Evolutionary conservation across 2,113 vertebrate genomes (phyloP), one percentile per base, ranked within the genome.

Genomic region (Lutjanus erythropterus): DNA sequence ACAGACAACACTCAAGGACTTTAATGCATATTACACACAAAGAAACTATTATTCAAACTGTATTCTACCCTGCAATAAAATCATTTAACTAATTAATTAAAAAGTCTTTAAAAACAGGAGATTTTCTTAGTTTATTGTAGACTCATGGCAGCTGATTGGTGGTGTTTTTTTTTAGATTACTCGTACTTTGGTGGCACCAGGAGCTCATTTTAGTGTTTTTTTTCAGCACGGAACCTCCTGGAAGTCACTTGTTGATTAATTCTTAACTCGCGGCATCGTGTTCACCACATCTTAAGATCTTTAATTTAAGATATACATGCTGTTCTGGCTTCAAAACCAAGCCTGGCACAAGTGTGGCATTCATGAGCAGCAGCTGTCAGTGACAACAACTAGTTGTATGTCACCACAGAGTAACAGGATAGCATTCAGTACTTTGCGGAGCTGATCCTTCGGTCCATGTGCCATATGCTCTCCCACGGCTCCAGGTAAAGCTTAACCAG

Each of bases 301-400:
- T 80, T 72, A 75, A 72, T 82, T 61, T 29, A 68, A 70, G 70
- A 33, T 1, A 4, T 12, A 25, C 35, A 1, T 14, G 55, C 39
- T 55, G 59, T 29, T 7, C 53, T 69, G 77, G 71, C 74, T 71
- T 68, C 50, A 47, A 35, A 50, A 23, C 50, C 44, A 46, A 42
- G 29, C 39, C 44, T 78, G 75, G 81, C 78, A 88, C 84, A 72
- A 72, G 66, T 14, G 44, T 4, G 6, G 59, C 80, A 61, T 88
- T 87, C 80, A 75, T 78, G 75, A 75, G 18, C 86, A 47, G 71
- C 88, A 91, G 91, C 88, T 90, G 90, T 78, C 81, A 27, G 75
- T 78, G 75, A 58, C 67, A 75, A 83, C 77, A 69, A 62, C 74
- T 41, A 50, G 59, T 18, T 83, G 53, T 81, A n/a, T 82, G 81